Evolutionary conservation across 2,797 vertebrate species (phyloP).

Genomic region (Chanos chanos): DNA sequence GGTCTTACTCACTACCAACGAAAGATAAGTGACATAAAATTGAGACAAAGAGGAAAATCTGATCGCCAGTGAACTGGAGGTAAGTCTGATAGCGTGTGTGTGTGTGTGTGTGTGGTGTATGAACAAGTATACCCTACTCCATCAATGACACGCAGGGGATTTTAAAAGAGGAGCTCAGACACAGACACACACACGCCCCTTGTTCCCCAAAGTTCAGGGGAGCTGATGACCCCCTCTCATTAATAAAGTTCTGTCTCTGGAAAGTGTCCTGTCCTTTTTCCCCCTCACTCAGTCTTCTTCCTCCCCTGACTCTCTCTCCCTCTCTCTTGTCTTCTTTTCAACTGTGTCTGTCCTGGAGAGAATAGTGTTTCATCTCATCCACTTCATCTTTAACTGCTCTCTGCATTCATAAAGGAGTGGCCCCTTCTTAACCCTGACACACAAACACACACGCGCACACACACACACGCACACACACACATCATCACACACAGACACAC

Average conservation of each 20-base stretch:
- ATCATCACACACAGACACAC: not conserved
- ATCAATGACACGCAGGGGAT: too few relatives aligned
- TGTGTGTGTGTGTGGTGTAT: too few relatives aligned
- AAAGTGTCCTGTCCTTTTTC: too few relatives aligned
- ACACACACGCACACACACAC: not conserved
- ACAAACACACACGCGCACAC: not conserved
- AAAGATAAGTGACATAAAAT: too few relatives aligned
- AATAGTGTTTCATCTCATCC: slow-evolving; percentile 32
- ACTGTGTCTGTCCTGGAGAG: slow-evolving; percentile 8
- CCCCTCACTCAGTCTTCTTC: not conserved
- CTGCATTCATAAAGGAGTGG: slow-evolving; percentile 12
- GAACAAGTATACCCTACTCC: too few relatives aligned
- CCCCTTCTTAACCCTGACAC: slow-evolving; percentile 10
- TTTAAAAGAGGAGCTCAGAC: slow-evolving; percentile 40
- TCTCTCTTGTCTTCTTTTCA: slow-evolving; percentile 21
- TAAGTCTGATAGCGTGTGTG: too few relatives aligned
- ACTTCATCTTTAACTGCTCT: slow-evolving; percentile 37
- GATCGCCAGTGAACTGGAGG: too few relatives aligned
- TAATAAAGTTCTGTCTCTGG: slow-evolving; percentile 19
- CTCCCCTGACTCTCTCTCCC: slow-evolving; percentile 14
- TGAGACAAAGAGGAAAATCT: too few relatives aligned
- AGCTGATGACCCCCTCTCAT: slow-evolving; percentile 18
- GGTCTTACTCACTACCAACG: too few relatives aligned
- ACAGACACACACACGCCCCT: not conserved
- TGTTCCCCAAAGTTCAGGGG: slow-evolving; percentile 12